phyloP scores from a whole-genome alignment of 53 echinoderm and acorn worm genomes.

The Luidia sarsii region DNA sequence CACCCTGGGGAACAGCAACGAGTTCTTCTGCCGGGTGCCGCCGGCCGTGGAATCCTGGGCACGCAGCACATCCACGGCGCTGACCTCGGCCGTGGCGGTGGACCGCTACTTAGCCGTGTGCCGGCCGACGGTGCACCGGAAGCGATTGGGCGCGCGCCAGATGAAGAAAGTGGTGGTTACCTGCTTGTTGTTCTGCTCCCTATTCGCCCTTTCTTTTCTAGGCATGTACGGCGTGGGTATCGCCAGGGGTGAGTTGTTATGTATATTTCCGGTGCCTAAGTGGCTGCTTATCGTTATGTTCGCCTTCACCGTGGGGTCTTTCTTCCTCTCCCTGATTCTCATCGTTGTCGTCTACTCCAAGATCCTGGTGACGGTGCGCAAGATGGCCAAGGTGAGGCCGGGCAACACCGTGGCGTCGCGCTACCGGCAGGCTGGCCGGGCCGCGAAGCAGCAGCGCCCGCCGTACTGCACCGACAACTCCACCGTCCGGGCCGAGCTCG shows the following conservation, averaged over 20 bases:
- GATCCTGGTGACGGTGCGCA: neutral
- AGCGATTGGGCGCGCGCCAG: neutral
- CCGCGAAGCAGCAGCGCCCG: too few species aligned
- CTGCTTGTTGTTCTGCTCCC: neutral
- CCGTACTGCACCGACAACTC: too few species aligned
- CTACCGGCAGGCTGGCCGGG: too few species aligned
- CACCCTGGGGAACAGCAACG: neutral
- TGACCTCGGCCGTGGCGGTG: constrained; percentile 18
- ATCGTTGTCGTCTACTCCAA: neutral
- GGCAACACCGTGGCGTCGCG: too few species aligned
- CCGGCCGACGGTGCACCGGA: constrained; percentile 2
- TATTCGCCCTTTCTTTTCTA: neutral
- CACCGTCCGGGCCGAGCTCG: too few species aligned
- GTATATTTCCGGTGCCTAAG: neutral
- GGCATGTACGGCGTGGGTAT: neutral
- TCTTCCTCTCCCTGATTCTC: neutral
- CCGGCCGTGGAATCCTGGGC: neutral
- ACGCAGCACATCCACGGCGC: neutral
- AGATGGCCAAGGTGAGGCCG: constrained; percentile 5
- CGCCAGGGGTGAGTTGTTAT: neutral
- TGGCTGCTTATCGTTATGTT: neutral
- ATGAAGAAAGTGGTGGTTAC: neutral
- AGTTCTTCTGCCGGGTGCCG: constrained; percentile 14
- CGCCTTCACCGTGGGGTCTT: neutral
- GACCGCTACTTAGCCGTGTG: constrained; percentile 35